A percentile compares a stretch with the other conserved stretches of the same genome.
Evolutionary conservation across 2,888 invertebrate species (phyloP).

Genomic region (Alloscopus bannaensis): DNA sequence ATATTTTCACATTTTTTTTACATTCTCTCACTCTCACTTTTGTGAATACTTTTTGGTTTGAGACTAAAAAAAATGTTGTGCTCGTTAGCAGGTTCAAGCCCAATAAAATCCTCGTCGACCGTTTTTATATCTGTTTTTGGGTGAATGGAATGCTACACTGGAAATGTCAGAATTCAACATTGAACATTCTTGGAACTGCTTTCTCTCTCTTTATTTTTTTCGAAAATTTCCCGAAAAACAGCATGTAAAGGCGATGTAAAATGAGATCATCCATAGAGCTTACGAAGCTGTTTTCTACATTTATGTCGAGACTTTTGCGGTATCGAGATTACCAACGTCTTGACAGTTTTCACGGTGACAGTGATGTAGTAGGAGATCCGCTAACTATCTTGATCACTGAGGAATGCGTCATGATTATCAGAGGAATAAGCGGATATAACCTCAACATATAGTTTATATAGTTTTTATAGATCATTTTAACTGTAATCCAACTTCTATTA

Average conservation of each 20-base stretch:
- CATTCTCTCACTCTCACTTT: too few species aligned
- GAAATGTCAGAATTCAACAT: constrained; percentile 27
- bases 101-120: constrained; percentile 53
- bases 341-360: constrained; percentile 54
- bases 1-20: constrained; percentile 22
- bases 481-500: constrained; percentile 3
- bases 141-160: constrained; percentile 19
- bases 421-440: too few species aligned
- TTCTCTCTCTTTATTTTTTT: too few species aligned
- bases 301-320: too few species aligned
- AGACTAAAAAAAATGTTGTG: constrained; percentile 57
- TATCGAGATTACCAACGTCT: too few species aligned
- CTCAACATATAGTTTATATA: too few species aligned
- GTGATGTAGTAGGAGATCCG: constrained; percentile 58
- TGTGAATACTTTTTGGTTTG: background rate
- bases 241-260: too few species aligned
- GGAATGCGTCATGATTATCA: constrained; percentile 34
- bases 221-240: too few species aligned
- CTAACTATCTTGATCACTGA: constrained; percentile 49
- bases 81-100: constrained; percentile 61
- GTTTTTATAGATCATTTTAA: constrained; percentile 12
- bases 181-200: too few species aligned
- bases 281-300: too few species aligned
- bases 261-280: too few species aligned
- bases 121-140: constrained; percentile 44